phyloP scores from a whole-genome alignment of 35 echinoderm and acorn worm genomes.

The Chiridota heheva region DNA sequence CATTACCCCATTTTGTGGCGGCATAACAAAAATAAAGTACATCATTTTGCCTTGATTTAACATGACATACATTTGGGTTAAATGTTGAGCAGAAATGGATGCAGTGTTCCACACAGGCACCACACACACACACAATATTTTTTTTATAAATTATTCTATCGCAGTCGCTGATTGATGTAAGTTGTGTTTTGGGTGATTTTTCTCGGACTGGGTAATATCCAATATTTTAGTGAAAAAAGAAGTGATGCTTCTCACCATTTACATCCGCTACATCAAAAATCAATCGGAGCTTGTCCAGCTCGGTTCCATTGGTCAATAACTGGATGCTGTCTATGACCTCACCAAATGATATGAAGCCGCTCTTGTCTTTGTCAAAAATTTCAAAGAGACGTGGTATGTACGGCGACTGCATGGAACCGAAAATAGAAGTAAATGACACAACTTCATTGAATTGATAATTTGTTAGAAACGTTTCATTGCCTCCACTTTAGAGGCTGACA shows the following conservation, averaged over 20 bases:
- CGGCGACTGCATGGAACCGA: constrained; percentile 17
- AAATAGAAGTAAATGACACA: no score
- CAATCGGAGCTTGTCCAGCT: constrained; percentile 9
- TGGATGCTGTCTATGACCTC: constrained; percentile 20
- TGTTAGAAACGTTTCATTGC: no score
- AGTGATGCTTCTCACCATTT: constrained; percentile 7
- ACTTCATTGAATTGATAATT: no score
- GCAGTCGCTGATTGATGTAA: background rate
- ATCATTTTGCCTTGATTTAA: no score
- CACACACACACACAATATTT: background rate
- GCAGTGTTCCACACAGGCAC: no score
- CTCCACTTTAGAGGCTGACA: no score
- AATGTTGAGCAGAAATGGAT: background rate
- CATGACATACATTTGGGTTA: no score
- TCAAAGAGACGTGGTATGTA: constrained; percentile 23
- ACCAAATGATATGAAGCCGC: constrained; percentile 9
- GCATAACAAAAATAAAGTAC: no score
- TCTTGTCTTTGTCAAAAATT: constrained; percentile 21
- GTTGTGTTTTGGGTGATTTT: background rate
- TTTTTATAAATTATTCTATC: background rate
- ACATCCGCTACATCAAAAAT: constrained; percentile 4
- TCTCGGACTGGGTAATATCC: background rate
- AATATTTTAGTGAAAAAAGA: background rate
- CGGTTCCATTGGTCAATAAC: constrained; percentile 5
- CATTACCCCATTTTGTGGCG: no score